Conservation (phyloP, 2,113 vertebrate genomes). For the Pandion haliaetus region DNA sequence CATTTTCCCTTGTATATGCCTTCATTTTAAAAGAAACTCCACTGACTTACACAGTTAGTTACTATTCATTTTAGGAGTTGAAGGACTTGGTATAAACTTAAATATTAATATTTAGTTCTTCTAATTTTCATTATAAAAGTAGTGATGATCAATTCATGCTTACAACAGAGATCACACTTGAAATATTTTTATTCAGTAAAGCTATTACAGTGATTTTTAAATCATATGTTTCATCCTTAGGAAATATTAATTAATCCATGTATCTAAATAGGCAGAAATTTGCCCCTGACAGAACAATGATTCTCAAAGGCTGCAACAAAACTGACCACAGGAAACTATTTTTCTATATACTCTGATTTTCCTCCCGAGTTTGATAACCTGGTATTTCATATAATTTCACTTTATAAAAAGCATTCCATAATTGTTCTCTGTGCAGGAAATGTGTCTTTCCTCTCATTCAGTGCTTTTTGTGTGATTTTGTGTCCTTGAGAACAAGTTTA, state of each 20-base stretch:
- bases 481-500: neutral
- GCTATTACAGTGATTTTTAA: neutral
- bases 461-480: neutral
- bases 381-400: neutral
- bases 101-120: neutral
- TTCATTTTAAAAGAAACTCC: neutral
- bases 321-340: neutral
- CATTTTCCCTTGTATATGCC: neutral
- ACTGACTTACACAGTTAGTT: neutral
- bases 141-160: neutral
- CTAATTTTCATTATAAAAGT: neutral
- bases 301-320: neutral
- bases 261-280: neutral
- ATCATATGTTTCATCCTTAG: neutral
- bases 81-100: neutral
- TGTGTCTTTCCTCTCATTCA: neutral
- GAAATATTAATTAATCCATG: neutral
- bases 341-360: neutral
- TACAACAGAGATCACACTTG: neutral
- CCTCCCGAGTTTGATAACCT: neutral
- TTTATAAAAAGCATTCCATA: neutral
- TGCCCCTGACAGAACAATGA: neutral
- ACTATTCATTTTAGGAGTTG: neutral
- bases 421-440: neutral
- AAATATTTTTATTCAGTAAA: slow-evolving; percentile 11